A percentile compares a stretch with the other conserved stretches of the same genome.
Conservation (phyloP, 2,113 vertebrate genomes). For the Anhinga anhinga region DNA sequence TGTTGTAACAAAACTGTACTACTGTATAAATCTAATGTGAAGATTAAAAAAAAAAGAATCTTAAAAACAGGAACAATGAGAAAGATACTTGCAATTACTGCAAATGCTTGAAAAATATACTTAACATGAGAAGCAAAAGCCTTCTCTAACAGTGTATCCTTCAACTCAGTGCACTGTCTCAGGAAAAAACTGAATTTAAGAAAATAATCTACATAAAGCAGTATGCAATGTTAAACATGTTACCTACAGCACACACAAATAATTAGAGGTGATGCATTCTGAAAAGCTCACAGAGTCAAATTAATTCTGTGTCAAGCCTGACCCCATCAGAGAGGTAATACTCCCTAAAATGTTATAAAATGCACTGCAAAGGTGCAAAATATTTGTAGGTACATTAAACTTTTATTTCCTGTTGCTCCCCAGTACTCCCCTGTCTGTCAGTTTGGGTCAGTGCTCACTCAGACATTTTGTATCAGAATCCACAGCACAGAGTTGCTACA, state of each 20-base stretch:
- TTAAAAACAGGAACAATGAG: neutral
- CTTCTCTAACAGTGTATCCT: neutral
- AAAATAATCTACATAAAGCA: neutral
- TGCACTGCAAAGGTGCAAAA: neutral
- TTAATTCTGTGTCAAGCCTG: neutral
- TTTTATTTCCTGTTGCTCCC: neutral
- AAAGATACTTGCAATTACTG: neutral
- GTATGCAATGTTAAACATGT: neutral
- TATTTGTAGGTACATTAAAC: neutral
- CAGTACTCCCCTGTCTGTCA: neutral
- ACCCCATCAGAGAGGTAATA: neutral
- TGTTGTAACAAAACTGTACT: neutral
- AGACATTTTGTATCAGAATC: neutral
- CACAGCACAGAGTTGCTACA: neutral
- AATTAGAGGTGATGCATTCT: neutral
- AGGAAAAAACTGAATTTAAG: neutral
- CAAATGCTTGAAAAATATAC: neutral
- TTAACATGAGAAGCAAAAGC: neutral
- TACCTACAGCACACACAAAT: neutral
- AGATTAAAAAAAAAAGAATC: neutral
- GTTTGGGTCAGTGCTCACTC: neutral
- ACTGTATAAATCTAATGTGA: neutral
- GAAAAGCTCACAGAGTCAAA: neutral
- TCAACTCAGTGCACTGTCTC: neutral
- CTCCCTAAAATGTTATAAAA: neutral